A percentile compares a stretch with the other conserved stretches of the same genome.
Conservation (phyloP, 2,888 invertebrate species). For the Lutraria lutraria region DNA sequence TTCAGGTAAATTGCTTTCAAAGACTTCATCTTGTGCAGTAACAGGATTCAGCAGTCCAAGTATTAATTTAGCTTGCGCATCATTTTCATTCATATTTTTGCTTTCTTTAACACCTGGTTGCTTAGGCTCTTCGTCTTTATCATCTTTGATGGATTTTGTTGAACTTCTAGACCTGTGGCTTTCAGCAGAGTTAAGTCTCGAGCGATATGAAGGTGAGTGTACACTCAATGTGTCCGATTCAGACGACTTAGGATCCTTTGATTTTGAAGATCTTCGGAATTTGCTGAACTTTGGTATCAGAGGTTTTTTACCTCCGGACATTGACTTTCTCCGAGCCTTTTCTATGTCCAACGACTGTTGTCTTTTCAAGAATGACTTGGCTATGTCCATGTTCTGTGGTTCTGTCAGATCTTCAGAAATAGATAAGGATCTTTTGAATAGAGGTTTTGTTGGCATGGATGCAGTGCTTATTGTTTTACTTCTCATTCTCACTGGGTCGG, state of each 20-base stretch:
- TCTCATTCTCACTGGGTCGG: conserved; percentile 56
- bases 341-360: conserved; percentile 51
- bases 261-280: conserved; percentile 24
- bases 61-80: conserved; percentile 54
- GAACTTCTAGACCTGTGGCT: conserved; percentile 30
- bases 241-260: not conserved
- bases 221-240: conserved; percentile 35
- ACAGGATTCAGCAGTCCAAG: conserved; percentile 62
- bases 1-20: conserved; percentile 29
- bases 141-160: not conserved
- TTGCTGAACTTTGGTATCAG: conserved; percentile 24
- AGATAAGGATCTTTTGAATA: conserved; percentile 50
- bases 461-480: conserved; percentile 51
- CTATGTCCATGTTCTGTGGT: conserved; percentile 62
- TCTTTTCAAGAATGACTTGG: conserved; percentile 44
- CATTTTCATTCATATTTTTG: conserved; percentile 25
- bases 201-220: conserved; percentile 14
- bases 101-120: not conserved
- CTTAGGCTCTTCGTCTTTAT: not conserved
- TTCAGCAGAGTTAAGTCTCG: conserved; percentile 42
- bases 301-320: conserved; percentile 22
- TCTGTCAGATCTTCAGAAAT: conserved; percentile 51
- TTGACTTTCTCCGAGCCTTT: conserved; percentile 45
- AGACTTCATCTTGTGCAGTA: conserved; percentile 31
- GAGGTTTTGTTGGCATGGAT: conserved; percentile 23